Conservation (phyloP, 2,113 vertebrate species). For the Urocitellus parryii region DNA sequence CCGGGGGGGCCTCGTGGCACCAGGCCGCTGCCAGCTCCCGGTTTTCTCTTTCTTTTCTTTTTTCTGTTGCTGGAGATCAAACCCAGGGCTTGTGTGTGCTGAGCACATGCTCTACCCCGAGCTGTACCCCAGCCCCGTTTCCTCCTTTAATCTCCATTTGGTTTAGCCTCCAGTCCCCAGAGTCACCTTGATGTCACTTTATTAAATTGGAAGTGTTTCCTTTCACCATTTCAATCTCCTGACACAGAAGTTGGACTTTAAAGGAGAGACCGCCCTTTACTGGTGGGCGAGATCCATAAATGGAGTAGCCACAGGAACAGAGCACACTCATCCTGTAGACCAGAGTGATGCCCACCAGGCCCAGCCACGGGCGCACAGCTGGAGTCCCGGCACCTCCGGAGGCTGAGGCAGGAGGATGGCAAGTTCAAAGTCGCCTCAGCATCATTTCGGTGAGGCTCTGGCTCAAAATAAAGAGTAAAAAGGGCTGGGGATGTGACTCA, state of each 20-base stretch:
- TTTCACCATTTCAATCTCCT: neutral
- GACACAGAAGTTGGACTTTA: neutral
- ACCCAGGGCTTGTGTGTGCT: neutral
- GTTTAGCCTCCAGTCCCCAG: neutral
- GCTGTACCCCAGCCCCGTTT: neutral
- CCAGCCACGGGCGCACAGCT: too few relatives aligned
- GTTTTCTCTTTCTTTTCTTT: neutral
- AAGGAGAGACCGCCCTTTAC: accelerated
- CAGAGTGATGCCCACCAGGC: neutral
- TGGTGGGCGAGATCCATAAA: too few relatives aligned
- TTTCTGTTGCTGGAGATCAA: neutral
- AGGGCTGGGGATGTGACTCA: too few relatives aligned
- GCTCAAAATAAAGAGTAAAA: too few relatives aligned
- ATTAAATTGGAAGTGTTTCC: too few relatives aligned
- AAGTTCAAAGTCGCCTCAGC: too few relatives aligned
- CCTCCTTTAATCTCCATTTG: neutral
- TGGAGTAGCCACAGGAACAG: neutral
- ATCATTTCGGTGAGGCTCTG: too few relatives aligned
- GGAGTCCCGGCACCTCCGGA: too few relatives aligned
- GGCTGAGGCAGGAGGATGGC: too few relatives aligned
- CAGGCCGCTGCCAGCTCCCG: neutral
- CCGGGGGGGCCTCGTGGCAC: accelerated
- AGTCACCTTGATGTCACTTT: neutral
- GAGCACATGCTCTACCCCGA: too few relatives aligned
- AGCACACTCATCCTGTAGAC: neutral